These are phyloP conservation scores for Cephus rjabovi DNA, from an alignment of 2,888 invertebrate genomes.

Conservation along the genomic window DNA sequence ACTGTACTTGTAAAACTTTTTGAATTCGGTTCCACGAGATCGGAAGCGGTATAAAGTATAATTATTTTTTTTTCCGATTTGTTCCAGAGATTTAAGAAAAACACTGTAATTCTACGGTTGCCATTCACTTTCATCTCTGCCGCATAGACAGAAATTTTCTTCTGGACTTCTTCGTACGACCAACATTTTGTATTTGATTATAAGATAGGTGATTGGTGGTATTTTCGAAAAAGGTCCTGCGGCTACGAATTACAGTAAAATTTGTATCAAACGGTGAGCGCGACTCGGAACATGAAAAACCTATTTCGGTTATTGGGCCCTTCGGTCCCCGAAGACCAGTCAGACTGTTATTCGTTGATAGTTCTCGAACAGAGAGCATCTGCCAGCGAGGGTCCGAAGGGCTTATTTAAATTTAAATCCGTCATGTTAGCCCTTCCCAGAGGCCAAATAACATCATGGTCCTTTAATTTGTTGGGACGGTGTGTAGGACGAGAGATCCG, in stretches of 20 bases:
- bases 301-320: conserved; percentile 30
- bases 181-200: neutral
- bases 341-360: neutral
- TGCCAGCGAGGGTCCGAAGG: conserved; percentile 30
- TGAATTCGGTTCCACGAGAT: neutral
- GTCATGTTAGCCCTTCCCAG: conserved; percentile 35
- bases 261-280: conserved; percentile 15
- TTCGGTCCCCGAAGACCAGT: neutral
- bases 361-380: conserved; percentile 25
- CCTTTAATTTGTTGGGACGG: conserved; percentile 47
- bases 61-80: neutral
- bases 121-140: neutral
- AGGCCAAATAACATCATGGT: conserved; percentile 33
- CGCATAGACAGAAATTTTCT: neutral
- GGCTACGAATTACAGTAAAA: conserved; percentile 1
- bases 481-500: conserved; percentile 33
- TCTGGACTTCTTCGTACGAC: neutral
- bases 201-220: neutral
- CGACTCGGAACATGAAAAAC: conserved; percentile 35
- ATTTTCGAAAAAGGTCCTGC: neutral
- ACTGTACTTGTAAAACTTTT: neutral
- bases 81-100: neutral
- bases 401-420: conserved; percentile 47
- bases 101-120: neutral
- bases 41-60: neutral